These are phyloP conservation scores for Gorilla gorilla DNA, from an alignment of 2,113 vertebrate species.

Conservation along the genomic window DNA sequence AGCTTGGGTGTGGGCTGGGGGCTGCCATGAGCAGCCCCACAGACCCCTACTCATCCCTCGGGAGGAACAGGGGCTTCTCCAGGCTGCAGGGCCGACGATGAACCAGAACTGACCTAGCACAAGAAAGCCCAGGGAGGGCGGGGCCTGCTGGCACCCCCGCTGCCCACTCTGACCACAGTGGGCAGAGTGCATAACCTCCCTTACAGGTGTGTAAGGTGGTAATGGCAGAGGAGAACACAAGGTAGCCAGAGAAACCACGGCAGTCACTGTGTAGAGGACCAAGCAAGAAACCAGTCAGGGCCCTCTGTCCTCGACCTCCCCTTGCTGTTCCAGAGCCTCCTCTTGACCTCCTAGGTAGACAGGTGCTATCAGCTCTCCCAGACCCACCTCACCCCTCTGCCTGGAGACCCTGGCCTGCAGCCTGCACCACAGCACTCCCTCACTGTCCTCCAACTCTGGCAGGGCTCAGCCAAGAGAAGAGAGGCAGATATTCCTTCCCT, in stretches of 20 bases:
- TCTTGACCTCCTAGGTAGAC: not conserved
- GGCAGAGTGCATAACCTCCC: accelerated
- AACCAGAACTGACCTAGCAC: accelerated
- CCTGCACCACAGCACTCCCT: not conserved
- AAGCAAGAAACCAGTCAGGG: accelerated
- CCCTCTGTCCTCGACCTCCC: too few species aligned
- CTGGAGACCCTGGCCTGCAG: not conserved
- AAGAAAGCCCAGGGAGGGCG: accelerated
- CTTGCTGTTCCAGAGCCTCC: not conserved
- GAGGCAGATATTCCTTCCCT: not conserved
- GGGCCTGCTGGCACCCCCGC: not conserved
- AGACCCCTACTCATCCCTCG: not conserved
- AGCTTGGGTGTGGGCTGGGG: too few species aligned
- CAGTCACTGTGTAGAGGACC: accelerated
- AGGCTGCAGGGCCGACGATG: accelerated
- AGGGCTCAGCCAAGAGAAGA: not conserved
- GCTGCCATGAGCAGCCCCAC: not conserved
- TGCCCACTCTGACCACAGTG: not conserved
- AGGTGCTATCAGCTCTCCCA: too few species aligned
- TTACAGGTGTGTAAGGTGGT: accelerated
- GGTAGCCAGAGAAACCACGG: accelerated
- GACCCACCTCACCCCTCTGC: not conserved
- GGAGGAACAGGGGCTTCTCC: accelerated
- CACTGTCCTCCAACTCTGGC: not conserved
- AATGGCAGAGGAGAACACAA: not conserved